phyloP scores from a whole-genome alignment of 2,113 vertebrate genomes.

The Bambusicola thoracicus region DNA sequence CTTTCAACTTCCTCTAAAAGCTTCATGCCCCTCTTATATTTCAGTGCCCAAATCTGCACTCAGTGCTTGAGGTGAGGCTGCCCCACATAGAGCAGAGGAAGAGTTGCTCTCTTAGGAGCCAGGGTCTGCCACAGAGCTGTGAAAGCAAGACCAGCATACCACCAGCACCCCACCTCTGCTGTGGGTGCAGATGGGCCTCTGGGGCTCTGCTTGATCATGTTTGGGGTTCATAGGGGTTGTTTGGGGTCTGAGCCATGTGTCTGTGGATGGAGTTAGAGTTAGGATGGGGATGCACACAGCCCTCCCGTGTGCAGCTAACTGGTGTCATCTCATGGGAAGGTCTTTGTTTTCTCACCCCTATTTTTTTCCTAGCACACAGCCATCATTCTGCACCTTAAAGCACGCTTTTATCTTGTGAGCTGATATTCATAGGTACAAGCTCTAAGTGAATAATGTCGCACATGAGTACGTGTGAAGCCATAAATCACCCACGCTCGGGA shows the following conservation, averaged over 20 bases:
- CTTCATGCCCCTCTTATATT: not conserved
- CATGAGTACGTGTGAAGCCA: conserved; percentile 55
- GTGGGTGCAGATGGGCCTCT: accelerated
- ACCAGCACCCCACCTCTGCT: not conserved
- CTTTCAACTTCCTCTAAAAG: not conserved
- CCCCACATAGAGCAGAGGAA: not conserved
- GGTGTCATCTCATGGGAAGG: not conserved
- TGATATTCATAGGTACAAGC: conserved; percentile 48
- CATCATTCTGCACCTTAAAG: not conserved
- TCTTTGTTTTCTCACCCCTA: not conserved
- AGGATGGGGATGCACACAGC: not conserved
- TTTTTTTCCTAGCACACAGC: conserved; percentile 6
- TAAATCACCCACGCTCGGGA: conserved; percentile 51
- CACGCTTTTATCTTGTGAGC: not conserved
- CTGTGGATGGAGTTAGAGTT: not conserved
- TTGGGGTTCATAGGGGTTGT: not conserved
- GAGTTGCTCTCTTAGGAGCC: not conserved
- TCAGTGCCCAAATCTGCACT: not conserved
- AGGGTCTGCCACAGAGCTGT: not conserved
- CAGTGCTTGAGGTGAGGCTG: not conserved
- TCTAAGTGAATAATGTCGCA: conserved; percentile 50
- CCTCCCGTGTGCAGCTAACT: not conserved
- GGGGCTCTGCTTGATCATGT: accelerated
- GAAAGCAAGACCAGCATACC: not conserved
- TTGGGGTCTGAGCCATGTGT: not conserved